Percentiles rank a stretch among this genome's conserved stretches.
These are phyloP conservation scores for Pseudococcus jackbeardsleyi DNA, from an alignment of 2,888 invertebrate species.

Conservation along the genomic window DNA sequence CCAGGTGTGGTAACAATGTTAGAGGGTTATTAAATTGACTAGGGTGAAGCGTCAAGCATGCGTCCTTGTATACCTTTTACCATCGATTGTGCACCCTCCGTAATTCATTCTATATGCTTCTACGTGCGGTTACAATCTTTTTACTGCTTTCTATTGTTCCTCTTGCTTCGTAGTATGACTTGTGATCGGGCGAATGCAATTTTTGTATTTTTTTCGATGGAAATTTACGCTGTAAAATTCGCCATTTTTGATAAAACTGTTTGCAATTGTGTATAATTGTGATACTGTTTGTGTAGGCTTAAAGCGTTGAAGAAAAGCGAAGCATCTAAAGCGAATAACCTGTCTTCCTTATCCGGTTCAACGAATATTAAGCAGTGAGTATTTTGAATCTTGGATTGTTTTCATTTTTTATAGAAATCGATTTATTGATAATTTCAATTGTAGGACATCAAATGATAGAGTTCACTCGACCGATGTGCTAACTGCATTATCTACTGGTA, in stretches of 20 bases:
- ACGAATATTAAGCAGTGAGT: constrained; percentile 58
- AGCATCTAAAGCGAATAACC: constrained; percentile 55
- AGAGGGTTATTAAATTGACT: constrained; percentile 61
- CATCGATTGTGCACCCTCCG: constrained; percentile 64
- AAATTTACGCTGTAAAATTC: background rate
- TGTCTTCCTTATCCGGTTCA: constrained; percentile 62
- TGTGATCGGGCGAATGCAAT: background rate
- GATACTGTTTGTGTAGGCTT: constrained; percentile 14
- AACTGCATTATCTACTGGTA: constrained; percentile 58
- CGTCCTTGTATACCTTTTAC: constrained; percentile 60
- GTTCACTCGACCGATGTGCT: constrained; percentile 63
- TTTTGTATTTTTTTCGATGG: background rate
- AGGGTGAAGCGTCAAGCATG: constrained; percentile 61
- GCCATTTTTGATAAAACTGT: background rate
- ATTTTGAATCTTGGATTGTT: background rate
- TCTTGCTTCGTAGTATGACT: constrained; percentile 15
- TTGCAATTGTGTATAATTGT: background rate
- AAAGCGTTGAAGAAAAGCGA: constrained; percentile 53
- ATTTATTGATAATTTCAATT: background rate
- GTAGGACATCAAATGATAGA: constrained; percentile 48
- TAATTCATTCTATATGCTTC: constrained; percentile 56
- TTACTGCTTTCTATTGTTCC: constrained; percentile 50
- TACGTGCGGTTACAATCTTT: constrained; percentile 64
- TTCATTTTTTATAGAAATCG: background rate
- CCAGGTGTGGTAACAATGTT: constrained; percentile 63